Percentiles rank a stretch among this genome's conserved stretches.
These are phyloP conservation scores for Troides helena DNA, from an alignment of 2,888 invertebrate genomes.

Conservation along the genomic window DNA sequence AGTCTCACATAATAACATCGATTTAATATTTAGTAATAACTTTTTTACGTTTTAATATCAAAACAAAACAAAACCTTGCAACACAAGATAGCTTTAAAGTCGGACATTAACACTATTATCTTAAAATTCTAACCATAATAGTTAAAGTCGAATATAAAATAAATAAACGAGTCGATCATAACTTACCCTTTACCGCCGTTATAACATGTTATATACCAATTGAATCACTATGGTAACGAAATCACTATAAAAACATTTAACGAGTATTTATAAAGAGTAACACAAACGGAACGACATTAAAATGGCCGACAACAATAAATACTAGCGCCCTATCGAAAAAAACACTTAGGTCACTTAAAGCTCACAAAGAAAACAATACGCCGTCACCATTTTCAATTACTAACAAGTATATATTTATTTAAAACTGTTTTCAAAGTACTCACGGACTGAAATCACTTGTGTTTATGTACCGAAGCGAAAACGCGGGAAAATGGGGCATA, in stretches of 20 bases:
- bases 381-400: constrained; percentile 27
- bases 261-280: background rate
- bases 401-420: constrained; percentile 29
- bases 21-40: too few species aligned
- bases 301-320: constrained; percentile 18
- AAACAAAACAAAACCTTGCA: too few species aligned
- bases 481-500: background rate
- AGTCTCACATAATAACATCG: too few species aligned
- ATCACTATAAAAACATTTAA: background rate
- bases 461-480: constrained; percentile 5
- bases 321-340: constrained; percentile 10
- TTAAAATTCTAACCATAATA: too few species aligned
- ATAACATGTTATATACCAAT: too few species aligned
- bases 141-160: too few species aligned
- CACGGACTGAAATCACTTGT: constrained; percentile 5
- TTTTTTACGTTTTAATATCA: too few species aligned
- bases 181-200: too few species aligned
- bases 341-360: constrained; percentile 4
- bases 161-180: too few species aligned
- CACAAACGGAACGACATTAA: constrained; percentile 14
- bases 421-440: constrained; percentile 33
- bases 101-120: too few species aligned
- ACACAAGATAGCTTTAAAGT: too few species aligned
- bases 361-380: constrained; percentile 31
- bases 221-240: too few species aligned